A percentile compares a stretch with the other conserved stretches of the same genome.
Evolutionary conservation across 1,140 invertebrate species (phyloP).

Genomic region (Vollenhovia emeryi): DNA sequence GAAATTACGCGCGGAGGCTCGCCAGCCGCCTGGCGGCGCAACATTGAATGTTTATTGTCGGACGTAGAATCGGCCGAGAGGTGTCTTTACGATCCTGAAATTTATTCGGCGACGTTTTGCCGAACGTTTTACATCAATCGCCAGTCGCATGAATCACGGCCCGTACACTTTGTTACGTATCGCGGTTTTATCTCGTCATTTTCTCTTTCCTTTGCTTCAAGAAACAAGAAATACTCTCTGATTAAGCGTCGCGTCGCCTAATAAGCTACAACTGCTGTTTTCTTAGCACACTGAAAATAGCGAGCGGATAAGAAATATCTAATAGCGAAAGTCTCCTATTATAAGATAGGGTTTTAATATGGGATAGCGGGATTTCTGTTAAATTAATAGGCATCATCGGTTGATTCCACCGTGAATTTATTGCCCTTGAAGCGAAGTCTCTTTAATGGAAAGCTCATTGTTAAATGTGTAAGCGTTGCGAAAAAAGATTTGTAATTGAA

Average conservation of each 20-base stretch:
- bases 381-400: too few relatives aligned
- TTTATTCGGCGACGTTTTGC: slow-evolving; percentile 53
- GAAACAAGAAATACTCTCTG: not conserved
- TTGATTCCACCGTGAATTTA: too few relatives aligned
- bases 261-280: not conserved
- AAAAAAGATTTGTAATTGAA: too few relatives aligned
- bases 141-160: slow-evolving; percentile 39
- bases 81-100: slow-evolving; percentile 41
- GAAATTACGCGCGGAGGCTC: slow-evolving; percentile 59
- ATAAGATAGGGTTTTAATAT: too few relatives aligned
- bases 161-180: not conserved
- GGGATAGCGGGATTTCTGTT: too few relatives aligned
- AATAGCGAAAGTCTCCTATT: too few relatives aligned
- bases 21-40: slow-evolving; percentile 23
- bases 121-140: not conserved
- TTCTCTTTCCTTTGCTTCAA: not conserved
- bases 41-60: slow-evolving; percentile 24
- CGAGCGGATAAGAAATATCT: not conserved
- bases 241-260: not conserved
- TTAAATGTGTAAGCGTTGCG: too few relatives aligned
- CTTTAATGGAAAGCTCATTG: too few relatives aligned
- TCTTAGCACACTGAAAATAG: not conserved
- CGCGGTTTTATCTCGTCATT: not conserved
- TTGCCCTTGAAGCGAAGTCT: too few relatives aligned
- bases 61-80: not conserved